A percentile compares a stretch with the other conserved stretches of the same genome.
These are phyloP conservation scores for Megastigmus dorsalis DNA, from an alignment of 2,888 invertebrate genomes.

Conservation along the genomic window DNA sequence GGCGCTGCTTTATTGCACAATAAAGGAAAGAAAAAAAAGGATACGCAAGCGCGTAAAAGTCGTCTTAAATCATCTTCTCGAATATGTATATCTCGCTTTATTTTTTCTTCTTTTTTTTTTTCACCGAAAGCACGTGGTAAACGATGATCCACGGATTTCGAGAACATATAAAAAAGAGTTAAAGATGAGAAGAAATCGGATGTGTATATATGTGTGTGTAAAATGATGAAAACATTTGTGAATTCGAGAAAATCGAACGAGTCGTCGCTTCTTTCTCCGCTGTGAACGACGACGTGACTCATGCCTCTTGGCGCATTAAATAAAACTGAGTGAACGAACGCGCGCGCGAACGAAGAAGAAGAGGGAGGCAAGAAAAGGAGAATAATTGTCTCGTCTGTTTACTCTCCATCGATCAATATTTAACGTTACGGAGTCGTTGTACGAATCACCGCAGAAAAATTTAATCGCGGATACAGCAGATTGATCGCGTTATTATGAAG, in stretches of 20 bases:
- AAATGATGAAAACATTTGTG: slow-evolving; percentile 16
- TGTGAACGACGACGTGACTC: neutral
- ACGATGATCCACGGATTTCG: slow-evolving; percentile 15
- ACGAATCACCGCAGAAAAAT: slow-evolving; percentile 26
- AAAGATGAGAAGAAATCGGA: neutral
- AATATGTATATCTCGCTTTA: too few species aligned
- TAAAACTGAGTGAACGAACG: slow-evolving; percentile 6
- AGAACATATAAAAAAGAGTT: neutral
- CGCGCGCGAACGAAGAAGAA: too few species aligned
- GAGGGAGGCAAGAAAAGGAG: neutral
- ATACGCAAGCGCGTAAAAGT: slow-evolving; percentile 17
- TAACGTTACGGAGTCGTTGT: slow-evolving; percentile 29
- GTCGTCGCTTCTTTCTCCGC: slow-evolving; percentile 20
- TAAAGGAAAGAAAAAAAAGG: slow-evolving; percentile 25
- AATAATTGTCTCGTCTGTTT: slow-evolving; percentile 34
- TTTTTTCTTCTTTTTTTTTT: too few species aligned
- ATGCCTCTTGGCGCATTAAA: neutral
- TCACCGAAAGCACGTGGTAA: neutral
- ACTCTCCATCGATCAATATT: slow-evolving; percentile 43
- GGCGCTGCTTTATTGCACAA: slow-evolving; percentile 40
- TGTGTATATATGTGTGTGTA: too few species aligned
- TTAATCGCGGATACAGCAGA: slow-evolving; percentile 29
- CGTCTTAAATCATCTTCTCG: slow-evolving; percentile 24
- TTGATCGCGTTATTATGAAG: too few species aligned
- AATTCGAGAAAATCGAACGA: slow-evolving; percentile 1